These are phyloP conservation scores for Strix aluco DNA, from an alignment of 2,113 vertebrate genomes.

Conservation along the genomic window DNA sequence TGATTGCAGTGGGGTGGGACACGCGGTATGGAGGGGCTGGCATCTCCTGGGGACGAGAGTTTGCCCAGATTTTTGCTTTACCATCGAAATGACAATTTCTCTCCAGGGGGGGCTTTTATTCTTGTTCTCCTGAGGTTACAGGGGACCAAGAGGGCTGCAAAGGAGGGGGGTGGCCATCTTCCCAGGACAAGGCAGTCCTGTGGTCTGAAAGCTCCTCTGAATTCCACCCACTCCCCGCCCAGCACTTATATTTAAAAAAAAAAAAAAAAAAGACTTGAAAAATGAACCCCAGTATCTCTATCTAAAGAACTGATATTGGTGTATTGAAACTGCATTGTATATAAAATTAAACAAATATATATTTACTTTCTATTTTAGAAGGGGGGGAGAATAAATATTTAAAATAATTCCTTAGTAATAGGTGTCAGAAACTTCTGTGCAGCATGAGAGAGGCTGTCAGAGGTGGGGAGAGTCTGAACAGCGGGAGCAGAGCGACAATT, in stretches of 20 bases:
- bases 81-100: not conserved
- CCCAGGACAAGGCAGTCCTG: not conserved
- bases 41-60: not conserved
- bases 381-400: conserved; percentile 60
- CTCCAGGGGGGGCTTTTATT: not conserved
- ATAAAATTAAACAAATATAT: conserved; percentile 79
- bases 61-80: not conserved
- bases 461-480: conserved; percentile 42
- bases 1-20: not conserved
- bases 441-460: conserved; percentile 52
- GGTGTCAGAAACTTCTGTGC: conserved; percentile 55
- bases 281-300: conserved; percentile 42
- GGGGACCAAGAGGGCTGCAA: not conserved
- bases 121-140: not conserved
- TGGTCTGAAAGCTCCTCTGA: not conserved
- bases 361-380: conserved; percentile 79
- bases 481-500: conserved; percentile 27
- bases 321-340: conserved; percentile 62
- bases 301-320: conserved; percentile 58
- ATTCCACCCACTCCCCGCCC: not conserved
- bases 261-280: not conserved
- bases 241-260: not conserved
- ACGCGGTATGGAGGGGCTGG: not conserved
- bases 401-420: conserved; percentile 64
- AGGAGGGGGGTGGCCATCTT: not conserved